These are phyloP conservation scores for Sebastes trivittatus DNA, from an alignment of 2,797 vertebrate species.

Conservation along the genomic window DNA sequence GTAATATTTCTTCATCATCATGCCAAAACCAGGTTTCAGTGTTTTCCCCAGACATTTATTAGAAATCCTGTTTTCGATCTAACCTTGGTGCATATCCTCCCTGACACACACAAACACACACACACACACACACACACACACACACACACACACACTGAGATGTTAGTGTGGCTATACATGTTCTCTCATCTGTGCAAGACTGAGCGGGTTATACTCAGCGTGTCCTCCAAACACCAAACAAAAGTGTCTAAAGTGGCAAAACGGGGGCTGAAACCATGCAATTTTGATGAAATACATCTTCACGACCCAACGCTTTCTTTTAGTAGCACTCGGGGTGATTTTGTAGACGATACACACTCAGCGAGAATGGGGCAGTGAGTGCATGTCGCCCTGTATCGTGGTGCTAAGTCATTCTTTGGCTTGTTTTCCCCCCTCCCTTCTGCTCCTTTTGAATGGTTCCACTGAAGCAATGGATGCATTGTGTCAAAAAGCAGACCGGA, in stretches of 20 bases:
- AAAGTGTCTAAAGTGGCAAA: constrained; percentile 41
- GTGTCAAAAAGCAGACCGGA: constrained; percentile 61
- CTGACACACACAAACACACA: neutral
- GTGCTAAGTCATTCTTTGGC: constrained; percentile 42
- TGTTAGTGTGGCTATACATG: neutral
- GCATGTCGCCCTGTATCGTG: constrained; percentile 19
- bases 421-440: neutral
- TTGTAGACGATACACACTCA: constrained; percentile 28
- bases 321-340: constrained; percentile 31
- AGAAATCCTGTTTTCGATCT: neutral
- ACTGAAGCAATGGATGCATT: constrained; percentile 70
- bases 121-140: no score
- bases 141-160: neutral
- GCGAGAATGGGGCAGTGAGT: constrained; percentile 17
- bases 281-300: constrained; percentile 49
- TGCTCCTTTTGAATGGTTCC: constrained; percentile 51
- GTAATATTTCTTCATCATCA: neutral
- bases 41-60: neutral
- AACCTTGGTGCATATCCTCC: neutral
- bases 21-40: neutral
- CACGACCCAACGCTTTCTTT: constrained; percentile 32
- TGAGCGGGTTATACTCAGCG: neutral
- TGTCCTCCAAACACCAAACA: constrained; percentile 36
- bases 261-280: constrained; percentile 24
- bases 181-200: constrained; percentile 15